phyloP scores from a whole-genome alignment of 2,888 invertebrate genomes.

The Phengaris arion region DNA sequence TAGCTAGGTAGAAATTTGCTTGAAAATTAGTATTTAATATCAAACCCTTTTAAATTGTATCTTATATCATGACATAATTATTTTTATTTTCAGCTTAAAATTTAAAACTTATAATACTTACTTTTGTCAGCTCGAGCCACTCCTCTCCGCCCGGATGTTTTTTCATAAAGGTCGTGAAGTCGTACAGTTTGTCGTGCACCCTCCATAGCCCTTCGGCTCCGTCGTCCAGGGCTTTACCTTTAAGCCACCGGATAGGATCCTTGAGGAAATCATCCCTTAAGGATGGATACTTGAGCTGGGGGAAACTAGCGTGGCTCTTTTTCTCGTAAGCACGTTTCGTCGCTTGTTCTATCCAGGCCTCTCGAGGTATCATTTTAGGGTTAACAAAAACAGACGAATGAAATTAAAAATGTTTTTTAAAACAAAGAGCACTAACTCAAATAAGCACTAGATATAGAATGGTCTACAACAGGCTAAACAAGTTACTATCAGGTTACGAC shows the following conservation, averaged over 20 bases:
- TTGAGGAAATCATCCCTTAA: constrained; percentile 59
- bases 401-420: too few relatives aligned
- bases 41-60: too few relatives aligned
- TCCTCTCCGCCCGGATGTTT: constrained; percentile 92
- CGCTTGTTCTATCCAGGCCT: constrained; percentile 51
- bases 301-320: constrained; percentile 65
- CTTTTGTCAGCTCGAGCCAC: constrained; percentile 86
- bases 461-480: not conserved
- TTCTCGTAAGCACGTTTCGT: constrained; percentile 53
- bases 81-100: too few relatives aligned
- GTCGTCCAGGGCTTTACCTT: constrained; percentile 82
- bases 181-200: constrained; percentile 88
- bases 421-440: not conserved
- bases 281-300: constrained; percentile 74
- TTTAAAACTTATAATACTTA: constrained; percentile 42
- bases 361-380: constrained; percentile 51
- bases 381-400: not conserved
- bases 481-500: constrained; percentile 4
- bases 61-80: too few relatives aligned
- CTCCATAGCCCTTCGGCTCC: constrained; percentile 89
- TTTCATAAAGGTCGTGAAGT: constrained; percentile 87
- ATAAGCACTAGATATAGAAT: not conserved
- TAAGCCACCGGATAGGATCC: constrained; percentile 79
- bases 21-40: too few relatives aligned
- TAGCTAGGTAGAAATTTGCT: too few relatives aligned